Evolutionary conservation across 1,140 invertebrate genomes (phyloP), one percentile per base, ranked within the genome.

Genomic region (Sesamia nonagrioides): DNA sequence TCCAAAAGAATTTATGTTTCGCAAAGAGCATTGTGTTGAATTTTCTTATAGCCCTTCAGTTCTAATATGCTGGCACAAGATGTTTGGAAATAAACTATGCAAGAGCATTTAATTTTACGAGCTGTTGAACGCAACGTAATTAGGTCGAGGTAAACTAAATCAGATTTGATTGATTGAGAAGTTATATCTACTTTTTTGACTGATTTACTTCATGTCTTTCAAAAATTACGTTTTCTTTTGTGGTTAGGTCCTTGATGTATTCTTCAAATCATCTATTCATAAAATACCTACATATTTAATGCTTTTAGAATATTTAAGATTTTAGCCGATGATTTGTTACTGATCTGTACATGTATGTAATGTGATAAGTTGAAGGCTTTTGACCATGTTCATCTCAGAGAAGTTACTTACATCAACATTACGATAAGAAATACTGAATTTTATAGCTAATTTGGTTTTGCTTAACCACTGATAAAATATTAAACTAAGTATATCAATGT

Each of bases 111-210:
- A 48, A 75, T 75, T 75, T 75, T 63, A 75, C 42, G 40, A 75
- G 0, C 17, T 75, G 73, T 50, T 60, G 17, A 75, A 50, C 56
- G 21, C 27, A 18, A 45, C 42, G 45, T 35, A 48, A 61, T 61
- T 75, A 35, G 56, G 73, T 75, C 73, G 73, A 75, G 73, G 73
- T 63, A 48, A 75, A 61, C 73, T 50, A 75, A 75, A 75, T 63
- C 42, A 35, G 35, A 27, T 73, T 73, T 73, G 54, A 73, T 73
- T 42, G 48, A 71, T 71, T 6, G 21, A 11, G 15, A 35, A 71
- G 48, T 9, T 50, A 37, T 54, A n/a, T n/a, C n/a, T n/a, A 8
- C 37, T 45, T 45, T 45, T 6, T n/a, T 45, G 27, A 35, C 58
- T 68, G 1, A 6, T 68, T 45, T 35, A 60, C 56, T n/a, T 56